A percentile compares a stretch with the other conserved stretches of the same genome.
These are phyloP conservation scores for Shargacucullia verbasci DNA, from an alignment of 2,888 invertebrate species.

Conservation along the genomic window DNA sequence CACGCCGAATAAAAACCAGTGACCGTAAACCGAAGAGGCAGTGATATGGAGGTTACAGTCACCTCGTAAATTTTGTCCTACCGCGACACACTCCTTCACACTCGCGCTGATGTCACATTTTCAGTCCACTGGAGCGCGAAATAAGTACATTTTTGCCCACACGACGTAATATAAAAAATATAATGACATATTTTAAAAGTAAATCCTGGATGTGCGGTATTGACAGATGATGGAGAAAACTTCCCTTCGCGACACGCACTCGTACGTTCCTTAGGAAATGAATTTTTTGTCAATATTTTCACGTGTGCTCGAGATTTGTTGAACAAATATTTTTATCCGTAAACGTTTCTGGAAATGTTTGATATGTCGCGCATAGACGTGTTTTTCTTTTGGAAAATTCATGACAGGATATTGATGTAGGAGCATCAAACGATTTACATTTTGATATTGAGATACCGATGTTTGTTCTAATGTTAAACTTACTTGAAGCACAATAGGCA, in stretches of 20 bases:
- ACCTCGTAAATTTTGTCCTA: constrained; percentile 76
- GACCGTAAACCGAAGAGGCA: constrained; percentile 82
- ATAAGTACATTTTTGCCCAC: constrained; percentile 88
- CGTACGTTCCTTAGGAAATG: constrained; percentile 48
- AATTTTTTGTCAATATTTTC: constrained; percentile 59
- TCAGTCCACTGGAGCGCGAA: constrained; percentile 88
- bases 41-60: constrained; percentile 77
- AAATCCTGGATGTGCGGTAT: constrained; percentile 74
- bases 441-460: constrained; percentile 19
- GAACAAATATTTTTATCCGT: constrained; percentile 58
- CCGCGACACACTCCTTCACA: constrained; percentile 76
- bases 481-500: no score
- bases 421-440: constrained; percentile 41
- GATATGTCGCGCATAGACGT: constrained; percentile 42
- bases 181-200: constrained; percentile 87
- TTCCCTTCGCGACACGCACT: constrained; percentile 35
- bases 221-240: constrained; percentile 71
- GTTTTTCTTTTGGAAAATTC: constrained; percentile 42
- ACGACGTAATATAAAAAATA: constrained; percentile 84
- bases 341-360: constrained; percentile 58
- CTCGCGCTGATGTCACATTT: constrained; percentile 87
- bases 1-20: constrained; percentile 77
- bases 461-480: neutral
- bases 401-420: constrained; percentile 49
- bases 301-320: constrained; percentile 54